phyloP scores from a whole-genome alignment of 2,797 vertebrate species.

The Salmo trutta region DNA sequence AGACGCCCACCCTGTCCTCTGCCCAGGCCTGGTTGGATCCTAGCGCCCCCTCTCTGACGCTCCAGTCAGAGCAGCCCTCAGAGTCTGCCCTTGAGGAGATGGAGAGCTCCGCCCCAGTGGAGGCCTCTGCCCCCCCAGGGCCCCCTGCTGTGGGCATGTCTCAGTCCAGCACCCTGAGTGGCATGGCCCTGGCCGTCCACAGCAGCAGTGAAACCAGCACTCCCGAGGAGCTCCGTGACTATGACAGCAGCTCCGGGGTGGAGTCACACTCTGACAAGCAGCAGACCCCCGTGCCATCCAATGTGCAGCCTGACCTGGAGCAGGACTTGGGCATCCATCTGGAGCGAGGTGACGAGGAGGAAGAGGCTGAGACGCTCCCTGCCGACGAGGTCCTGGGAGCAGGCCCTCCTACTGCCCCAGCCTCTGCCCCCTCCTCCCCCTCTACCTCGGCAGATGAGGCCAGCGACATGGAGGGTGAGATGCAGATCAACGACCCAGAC shows the following conservation, averaged over 20 bases:
- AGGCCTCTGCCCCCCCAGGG: slow-evolving; percentile 27
- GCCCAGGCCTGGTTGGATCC: slow-evolving; percentile 63
- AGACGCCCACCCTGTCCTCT: slow-evolving; percentile 67
- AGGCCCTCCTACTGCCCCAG: slow-evolving; percentile 79
- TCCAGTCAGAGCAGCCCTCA: slow-evolving; percentile 36
- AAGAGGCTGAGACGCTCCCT: slow-evolving; percentile 83
- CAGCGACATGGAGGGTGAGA: slow-evolving; percentile 80
- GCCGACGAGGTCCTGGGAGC: slow-evolving; percentile 80
- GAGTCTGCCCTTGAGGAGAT: slow-evolving; percentile 34
- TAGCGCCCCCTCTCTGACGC: slow-evolving; percentile 46
- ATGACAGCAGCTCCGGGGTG: slow-evolving; percentile 88
- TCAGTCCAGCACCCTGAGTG: slow-evolving; percentile 78
- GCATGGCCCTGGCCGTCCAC: slow-evolving; percentile 76
- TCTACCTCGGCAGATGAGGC: slow-evolving; percentile 81
- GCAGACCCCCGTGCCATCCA: slow-evolving; percentile 71
- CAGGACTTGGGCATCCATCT: slow-evolving; percentile 86
- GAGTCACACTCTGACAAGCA: slow-evolving; percentile 84
- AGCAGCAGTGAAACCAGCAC: slow-evolving; percentile 90
- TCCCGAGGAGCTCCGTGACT: slow-evolving; percentile 87
- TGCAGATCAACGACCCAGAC: slow-evolving; percentile 76
- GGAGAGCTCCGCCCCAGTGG: slow-evolving; percentile 38
- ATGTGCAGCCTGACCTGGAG: slow-evolving; percentile 73
- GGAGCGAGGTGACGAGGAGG: slow-evolving; percentile 80
- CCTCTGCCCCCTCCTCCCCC: slow-evolving; percentile 75
- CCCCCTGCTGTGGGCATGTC: slow-evolving; percentile 60